These are phyloP conservation scores for Dufourea novaeangliae DNA, from an alignment of 1,140 invertebrate genomes.

Conservation along the genomic window DNA sequence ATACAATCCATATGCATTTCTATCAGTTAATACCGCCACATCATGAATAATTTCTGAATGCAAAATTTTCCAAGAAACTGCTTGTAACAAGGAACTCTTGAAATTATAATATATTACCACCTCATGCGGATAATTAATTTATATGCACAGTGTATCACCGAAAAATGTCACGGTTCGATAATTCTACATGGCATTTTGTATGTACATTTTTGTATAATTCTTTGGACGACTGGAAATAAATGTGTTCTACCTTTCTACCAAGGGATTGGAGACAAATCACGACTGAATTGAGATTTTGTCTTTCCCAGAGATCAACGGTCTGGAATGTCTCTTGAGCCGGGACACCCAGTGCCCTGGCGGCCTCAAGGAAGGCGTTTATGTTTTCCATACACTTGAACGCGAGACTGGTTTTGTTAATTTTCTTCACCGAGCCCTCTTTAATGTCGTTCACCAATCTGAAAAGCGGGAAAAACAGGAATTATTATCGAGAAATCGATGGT, in stretches of 20 bases:
- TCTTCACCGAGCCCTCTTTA: conserved; percentile 90
- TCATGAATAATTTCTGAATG: too few species aligned
- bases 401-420: conserved; percentile 92
- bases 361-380: conserved; percentile 96
- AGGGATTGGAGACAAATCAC: conserved; percentile 96
- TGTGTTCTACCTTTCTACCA: conserved; percentile 92
- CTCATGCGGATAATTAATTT: too few species aligned
- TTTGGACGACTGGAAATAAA: too few species aligned
- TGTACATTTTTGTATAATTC: too few species aligned
- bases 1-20: too few species aligned
- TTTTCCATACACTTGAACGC: conserved; percentile 99
- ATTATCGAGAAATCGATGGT: background rate
- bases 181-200: too few species aligned
- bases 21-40: too few species aligned
- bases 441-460: conserved; percentile 90
- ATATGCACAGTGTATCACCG: too few species aligned
- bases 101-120: too few species aligned
- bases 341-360: conserved; percentile 93
- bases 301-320: conserved; percentile 97
- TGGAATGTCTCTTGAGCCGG: conserved; percentile 98
- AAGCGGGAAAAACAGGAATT: conserved; percentile 40
- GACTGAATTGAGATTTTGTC: conserved; percentile 96
- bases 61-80: too few species aligned
- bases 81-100: too few species aligned
- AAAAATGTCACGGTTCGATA: too few species aligned